Base-by-base conservation (phyloP, 2,888 invertebrate genomes). In the Aromia moschata region DNA sequence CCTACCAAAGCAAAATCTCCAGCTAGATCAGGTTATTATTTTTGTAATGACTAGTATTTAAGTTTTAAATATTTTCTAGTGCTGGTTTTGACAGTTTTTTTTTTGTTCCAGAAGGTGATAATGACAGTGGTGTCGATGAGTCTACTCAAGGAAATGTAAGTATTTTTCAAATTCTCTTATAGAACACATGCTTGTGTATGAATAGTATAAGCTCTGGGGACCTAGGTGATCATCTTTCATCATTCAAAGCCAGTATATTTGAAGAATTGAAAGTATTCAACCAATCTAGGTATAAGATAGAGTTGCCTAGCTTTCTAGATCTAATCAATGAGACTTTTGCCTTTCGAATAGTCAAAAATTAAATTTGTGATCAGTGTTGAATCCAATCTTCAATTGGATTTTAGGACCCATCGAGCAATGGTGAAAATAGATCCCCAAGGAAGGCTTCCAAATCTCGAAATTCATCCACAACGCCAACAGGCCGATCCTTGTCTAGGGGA, bases 41-140 rank as follows among this genome's bases (percentile, higher is more conserved):
- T 53, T 53, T 18, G 43, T 68, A 58, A 49, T 59, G 4, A 9
- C 2, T 31, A 55, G 14, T 54, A 57, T 11, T 10, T 12, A 30
- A 62, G 2, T 11, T 10, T 30, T 43, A 16, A 33, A 18, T 9
- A 3, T 25, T 17, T 17, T n/a, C 3, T 14, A 4, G 20, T 1
- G 15, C 5, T 1, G 14, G 2, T 31, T 14, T 18, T 17, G 31
- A 41, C 12, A 10, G 1, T 60, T 52, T 63, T 70, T 71, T 67
- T 70, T 60, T 74, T 82, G 81, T 85, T 83, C 67, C 86, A 93
- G 93, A 92, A 83, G 90, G 90, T 31, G 92, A 91, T 78, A 92
- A 92, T 72, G 92, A 92, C 73, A 92, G 91, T 76, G 92, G 91
- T 40, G 91, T 91, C 20, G 91, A 92, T 78, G 92, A 92, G 79